Evolutionary conservation across 1,140 invertebrate species (phyloP).

Genomic region (Heliconius congener): DNA sequence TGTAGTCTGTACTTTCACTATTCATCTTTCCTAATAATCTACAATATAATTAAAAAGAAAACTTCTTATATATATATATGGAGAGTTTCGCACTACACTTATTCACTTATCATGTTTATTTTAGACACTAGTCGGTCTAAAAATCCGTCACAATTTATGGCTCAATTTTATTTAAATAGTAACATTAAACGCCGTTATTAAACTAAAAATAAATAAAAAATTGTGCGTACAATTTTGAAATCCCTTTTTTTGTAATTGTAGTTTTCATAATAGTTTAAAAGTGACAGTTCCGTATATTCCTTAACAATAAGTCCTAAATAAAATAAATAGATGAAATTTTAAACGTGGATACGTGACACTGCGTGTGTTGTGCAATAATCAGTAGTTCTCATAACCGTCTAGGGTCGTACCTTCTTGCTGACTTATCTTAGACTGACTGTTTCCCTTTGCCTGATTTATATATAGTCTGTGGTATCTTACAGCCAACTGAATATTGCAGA

Average conservation of each 20-base stretch:
- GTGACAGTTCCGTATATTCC: conserved; percentile 31
- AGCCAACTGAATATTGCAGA: conserved; percentile 10
- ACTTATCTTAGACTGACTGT: conserved; percentile 61
- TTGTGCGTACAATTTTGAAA: conserved; percentile 19
- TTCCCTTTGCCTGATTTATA: conserved; percentile 35
- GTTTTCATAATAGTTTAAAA: conserved; percentile 25
- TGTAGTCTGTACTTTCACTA: conserved; percentile 20
- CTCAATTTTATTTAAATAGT: conserved; percentile 15
- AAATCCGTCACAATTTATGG: conserved; percentile 16
- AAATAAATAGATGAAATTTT: conserved; percentile 41
- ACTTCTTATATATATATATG: background rate
- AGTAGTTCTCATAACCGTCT: conserved; percentile 61
- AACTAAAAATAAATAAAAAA: conserved; percentile 17
- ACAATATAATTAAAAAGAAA: conserved; percentile 19
- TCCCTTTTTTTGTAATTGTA: conserved; percentile 7
- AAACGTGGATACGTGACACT: conserved; percentile 61
- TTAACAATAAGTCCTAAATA: conserved; percentile 36
- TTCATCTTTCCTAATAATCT: conserved; percentile 21
- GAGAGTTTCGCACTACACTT: conserved; percentile 21
- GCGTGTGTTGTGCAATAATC: conserved; percentile 79
- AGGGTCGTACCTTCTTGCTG: conserved; percentile 65
- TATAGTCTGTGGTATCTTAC: conserved; percentile 37
- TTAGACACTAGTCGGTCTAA: background rate
- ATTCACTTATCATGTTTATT: background rate
- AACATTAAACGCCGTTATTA: conserved; percentile 3